Conservation (phyloP, 2,888 invertebrate genomes). For the Melanostoma mellinum region DNA sequence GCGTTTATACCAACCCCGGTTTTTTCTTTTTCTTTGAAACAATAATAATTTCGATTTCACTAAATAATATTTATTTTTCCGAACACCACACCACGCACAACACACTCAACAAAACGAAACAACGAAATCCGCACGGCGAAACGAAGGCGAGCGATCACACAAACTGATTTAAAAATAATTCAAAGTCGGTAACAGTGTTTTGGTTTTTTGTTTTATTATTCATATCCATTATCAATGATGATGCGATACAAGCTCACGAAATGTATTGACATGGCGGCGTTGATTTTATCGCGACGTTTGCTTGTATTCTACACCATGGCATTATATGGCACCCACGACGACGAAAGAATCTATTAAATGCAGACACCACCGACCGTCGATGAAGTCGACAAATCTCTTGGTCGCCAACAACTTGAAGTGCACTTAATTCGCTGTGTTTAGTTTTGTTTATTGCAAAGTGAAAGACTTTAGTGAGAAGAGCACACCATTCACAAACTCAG, state of each 20-base stretch:
- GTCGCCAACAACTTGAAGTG: constrained; percentile 31
- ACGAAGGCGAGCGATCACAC: constrained; percentile 38
- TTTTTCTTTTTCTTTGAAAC: not conserved
- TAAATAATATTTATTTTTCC: not conserved
- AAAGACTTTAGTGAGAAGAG: constrained; percentile 39
- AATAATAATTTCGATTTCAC: constrained; percentile 6
- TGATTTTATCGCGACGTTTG: constrained; percentile 60
- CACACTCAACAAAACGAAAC: constrained; percentile 7
- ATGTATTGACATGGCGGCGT: constrained; percentile 46
- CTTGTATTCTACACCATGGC: constrained; percentile 43
- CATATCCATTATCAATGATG: constrained; percentile 59
- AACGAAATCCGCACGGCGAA: constrained; percentile 5
- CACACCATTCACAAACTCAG: constrained; percentile 16
- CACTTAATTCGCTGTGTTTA: constrained; percentile 10
- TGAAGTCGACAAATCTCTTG: constrained; percentile 46
- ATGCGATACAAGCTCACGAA: constrained; percentile 54
- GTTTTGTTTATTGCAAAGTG: constrained; percentile 23
- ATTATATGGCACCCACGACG: constrained; percentile 24
- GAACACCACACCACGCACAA: constrained; percentile 32
- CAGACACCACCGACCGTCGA: constrained; percentile 9
- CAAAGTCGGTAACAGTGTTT: constrained; percentile 26
- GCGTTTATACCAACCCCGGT: no score
- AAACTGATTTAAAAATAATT: constrained; percentile 60
- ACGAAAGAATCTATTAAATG: not conserved
- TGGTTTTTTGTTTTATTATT: constrained; percentile 9